Base-by-base conservation (phyloP, 1,140 invertebrate species). In the Cherax destructor region DNA sequence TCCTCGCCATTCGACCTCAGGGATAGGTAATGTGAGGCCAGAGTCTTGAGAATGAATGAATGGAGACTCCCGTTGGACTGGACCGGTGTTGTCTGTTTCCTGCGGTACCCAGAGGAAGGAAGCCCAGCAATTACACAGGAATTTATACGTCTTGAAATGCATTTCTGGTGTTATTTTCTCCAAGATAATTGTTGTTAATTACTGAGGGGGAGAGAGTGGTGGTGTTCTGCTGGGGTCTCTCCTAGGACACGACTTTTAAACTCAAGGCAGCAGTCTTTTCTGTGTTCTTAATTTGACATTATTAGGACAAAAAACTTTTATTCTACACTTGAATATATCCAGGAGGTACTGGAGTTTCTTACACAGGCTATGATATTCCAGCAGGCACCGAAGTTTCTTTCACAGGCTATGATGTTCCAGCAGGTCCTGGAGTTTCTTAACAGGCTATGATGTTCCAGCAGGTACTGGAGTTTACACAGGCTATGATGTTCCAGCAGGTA, bases 41-140 rank as follows among this genome's bases (percentile, higher is more conserved):
- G 69, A n/a, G 30, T 74, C n/a, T 74, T 74, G 69, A 30, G 69
- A 74, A 74, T 74, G 69, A 74, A 74, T 74, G 69, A 30, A 74
- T 69, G 65, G 24, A 30, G 69, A 21, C 69, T 74, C 69, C 69
- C 69, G 69, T 74, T 74, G 61, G 61, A 18, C 61, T 21, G 61
- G 5, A 21, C 13, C 5, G 13, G 61, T 65, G 21, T 65, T 65
- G 61, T 65, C 61, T 74, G 7, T 10, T 74, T 30, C 69, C 69
- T 10, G 5, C 6, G 69, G 69, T 7, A 74, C 11, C 7, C n/a
- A 7, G 24, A 74, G 69, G 69, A 74, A 74, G 69, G 69, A 74
- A 74, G 69, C n/a, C 21, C 69, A 30, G n/a, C n/a, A 30, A 74
- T 74, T 30, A 74, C 0, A 74, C 6, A 30, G 69, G 69, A 11